A percentile compares a stretch with the other conserved stretches of the same genome.
Evolutionary conservation across 2,888 invertebrate species (phyloP).

Genomic region (Megaustenia siamemsis): DNA sequence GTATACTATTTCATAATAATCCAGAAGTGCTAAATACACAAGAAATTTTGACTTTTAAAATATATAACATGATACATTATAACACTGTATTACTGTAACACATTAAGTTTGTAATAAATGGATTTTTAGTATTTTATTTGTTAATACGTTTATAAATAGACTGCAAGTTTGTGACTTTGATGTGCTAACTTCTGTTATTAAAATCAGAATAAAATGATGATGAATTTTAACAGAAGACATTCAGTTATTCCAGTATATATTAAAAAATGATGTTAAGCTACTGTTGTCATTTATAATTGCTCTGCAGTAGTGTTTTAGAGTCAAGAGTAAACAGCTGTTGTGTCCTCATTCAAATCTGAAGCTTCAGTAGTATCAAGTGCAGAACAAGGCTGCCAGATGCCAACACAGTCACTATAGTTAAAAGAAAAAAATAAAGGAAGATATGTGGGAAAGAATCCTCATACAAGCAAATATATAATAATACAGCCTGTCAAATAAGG

Average conservation of each 20-base stretch:
- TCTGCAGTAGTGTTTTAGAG: neutral
- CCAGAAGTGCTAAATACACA: too few relatives aligned
- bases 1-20: too few relatives aligned
- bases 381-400: conserved; percentile 45
- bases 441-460: neutral
- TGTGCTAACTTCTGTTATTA: too few relatives aligned
- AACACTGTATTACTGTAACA: too few relatives aligned
- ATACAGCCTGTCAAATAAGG: too few relatives aligned
- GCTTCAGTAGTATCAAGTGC: conserved; percentile 22
- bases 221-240: neutral
- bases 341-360: conserved; percentile 22
- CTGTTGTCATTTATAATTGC: neutral
- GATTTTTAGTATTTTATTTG: too few relatives aligned
- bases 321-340: conserved; percentile 5
- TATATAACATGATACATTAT: too few relatives aligned
- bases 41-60: too few relatives aligned
- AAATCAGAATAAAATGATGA: neutral
- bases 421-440: conserved; percentile 10
- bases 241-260: neutral
- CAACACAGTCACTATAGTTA: conserved; percentile 45
- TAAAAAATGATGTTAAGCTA: neutral
- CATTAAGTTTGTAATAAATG: too few relatives aligned
- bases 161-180: too few relatives aligned
- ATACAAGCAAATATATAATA: neutral
- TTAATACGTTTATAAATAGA: too few relatives aligned